Base-by-base conservation (phyloP, 1,140 invertebrate species). In the Papilio glaucus region DNA sequence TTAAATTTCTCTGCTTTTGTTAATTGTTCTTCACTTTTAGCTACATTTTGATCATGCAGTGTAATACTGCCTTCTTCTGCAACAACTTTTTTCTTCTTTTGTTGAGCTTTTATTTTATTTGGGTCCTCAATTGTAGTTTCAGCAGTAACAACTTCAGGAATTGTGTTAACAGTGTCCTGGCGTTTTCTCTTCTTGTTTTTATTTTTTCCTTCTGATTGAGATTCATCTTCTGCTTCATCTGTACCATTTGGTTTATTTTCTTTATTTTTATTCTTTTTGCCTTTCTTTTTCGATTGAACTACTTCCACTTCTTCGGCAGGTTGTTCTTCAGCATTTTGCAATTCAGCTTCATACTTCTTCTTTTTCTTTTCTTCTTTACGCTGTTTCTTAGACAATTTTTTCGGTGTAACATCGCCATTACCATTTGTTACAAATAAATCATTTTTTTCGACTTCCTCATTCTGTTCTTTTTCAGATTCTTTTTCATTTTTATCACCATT, bases 361-460 rank as follows among this genome's bases (percentile, higher is more conserved):
- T 85, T 80, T 77, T 94, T 94, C 73, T 90, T 91, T 79, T 94
- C 94, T 81, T 94, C 94, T 77, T 95, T 95, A 2, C 86, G 82
- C 70, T 94, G 86, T 79, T 94, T 94, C 74, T 94, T 94, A 26
- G 94, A 85, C 12, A 91, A 69, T 72, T 94, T 94, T 62, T 93
- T 93, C 26, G 89, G 87, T 57, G 75, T 69, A 41, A 61, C 67
- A 53, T 45, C 72, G 65, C 72, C 75, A 21, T 72, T 65, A 63
- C 73, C 73, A 70, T 75, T 71, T 60, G 42, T 26, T 70, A 57
- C 72, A 33, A 45, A 18, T 60, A 74, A 72, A 33, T 42, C 76
- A 76, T 78, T 85, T 39, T 77, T 60, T 72, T 81, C 75, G 26
- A 57, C 72, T 69, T 26, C 41, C 33, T 79, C 68, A 72, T 81